These are phyloP conservation scores for Mungos mungo DNA, from an alignment of 2,113 vertebrate species.

Conservation along the genomic window DNA sequence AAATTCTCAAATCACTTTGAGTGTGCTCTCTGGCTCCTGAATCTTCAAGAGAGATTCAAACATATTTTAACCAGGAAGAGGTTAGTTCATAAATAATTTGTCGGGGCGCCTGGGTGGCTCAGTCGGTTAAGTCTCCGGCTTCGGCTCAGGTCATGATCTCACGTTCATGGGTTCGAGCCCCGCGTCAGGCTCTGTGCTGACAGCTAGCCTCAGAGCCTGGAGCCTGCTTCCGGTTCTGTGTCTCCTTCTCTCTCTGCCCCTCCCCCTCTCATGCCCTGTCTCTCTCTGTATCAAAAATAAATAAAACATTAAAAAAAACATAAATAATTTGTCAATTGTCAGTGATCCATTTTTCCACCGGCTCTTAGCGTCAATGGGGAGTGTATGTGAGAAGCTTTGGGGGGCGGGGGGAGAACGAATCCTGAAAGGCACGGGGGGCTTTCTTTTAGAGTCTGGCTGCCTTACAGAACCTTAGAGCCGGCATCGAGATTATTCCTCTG, in stretches of 20 bases:
- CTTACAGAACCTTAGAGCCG: background rate
- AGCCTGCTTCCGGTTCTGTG: too few relatives aligned
- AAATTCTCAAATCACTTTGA: constrained; percentile 26
- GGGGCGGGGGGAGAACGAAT: background rate
- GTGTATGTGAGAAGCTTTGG: background rate
- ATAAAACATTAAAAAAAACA: too few relatives aligned
- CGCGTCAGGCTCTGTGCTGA: too few relatives aligned
- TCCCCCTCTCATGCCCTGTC: too few relatives aligned
- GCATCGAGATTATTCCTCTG: background rate
- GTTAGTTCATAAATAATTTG: background rate
- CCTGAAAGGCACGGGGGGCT: background rate
- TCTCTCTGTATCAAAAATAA: too few relatives aligned
- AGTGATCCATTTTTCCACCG: background rate
- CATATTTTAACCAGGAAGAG: background rate
- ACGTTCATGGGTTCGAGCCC: too few relatives aligned
- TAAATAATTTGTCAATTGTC: background rate
- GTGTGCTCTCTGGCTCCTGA: background rate
- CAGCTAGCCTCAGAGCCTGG: too few relatives aligned
- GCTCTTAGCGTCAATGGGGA: background rate
- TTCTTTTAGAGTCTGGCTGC: background rate
- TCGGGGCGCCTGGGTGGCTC: too few relatives aligned
- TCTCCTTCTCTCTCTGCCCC: too few relatives aligned
- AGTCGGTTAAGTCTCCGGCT: too few relatives aligned
- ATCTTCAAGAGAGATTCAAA: too few relatives aligned
- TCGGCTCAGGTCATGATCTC: too few relatives aligned